Base-by-base conservation (phyloP, 2,888 invertebrate genomes). In the Mimumesa dahlbomi region DNA sequence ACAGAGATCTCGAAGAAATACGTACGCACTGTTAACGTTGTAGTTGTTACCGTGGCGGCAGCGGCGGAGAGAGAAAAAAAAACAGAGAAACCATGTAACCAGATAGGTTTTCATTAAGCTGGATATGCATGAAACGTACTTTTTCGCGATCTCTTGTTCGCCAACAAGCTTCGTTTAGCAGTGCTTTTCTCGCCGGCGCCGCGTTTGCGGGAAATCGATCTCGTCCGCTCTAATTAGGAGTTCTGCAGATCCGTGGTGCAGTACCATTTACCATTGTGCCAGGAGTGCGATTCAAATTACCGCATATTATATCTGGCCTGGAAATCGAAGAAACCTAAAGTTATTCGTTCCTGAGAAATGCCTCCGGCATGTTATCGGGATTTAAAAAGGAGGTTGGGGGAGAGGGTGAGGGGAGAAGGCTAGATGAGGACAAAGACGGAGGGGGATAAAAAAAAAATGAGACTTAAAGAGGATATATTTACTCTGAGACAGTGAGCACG, bases 151-250 rank as follows among this genome's bases (percentile, higher is more conserved):
- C 14, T 29, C 19, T 13, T 7, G 16, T 43, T 43, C 31, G 5
- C 16, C 22, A n/a, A 5, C 16, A 53, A n/a, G 40, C 25, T 43
- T 46, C 53, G 65, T 57, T 64, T n/a, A 53, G 18, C 16, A 31
- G 29, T 13, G 46, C 14, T 56, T 54, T 58, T 58, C 52, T 54
- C 42, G 36, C 22, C 16, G 13, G n/a, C 40, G 16, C 48, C 40
- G 53, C 25, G 53, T 56, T 66, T 38, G 63, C 75, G 43, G 45
- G 49, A 69, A 74, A 77, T 71, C 71, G 77, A 74, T 77, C 63
- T 61, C 61, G 46, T 36, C 54, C 62, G 63, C 54, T 74, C 65
- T 72, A 77, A 77, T 77, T 77, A 74, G 65, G 62, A 65, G 53
- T 64, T 73, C 63, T 56, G 54, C 66, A 58, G 65, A 48, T 66